Percentiles rank a stretch among this genome's conserved stretches.
Conservation (phyloP, 92 coral and sea anemone species). For the Actinernus sp. region DNA sequence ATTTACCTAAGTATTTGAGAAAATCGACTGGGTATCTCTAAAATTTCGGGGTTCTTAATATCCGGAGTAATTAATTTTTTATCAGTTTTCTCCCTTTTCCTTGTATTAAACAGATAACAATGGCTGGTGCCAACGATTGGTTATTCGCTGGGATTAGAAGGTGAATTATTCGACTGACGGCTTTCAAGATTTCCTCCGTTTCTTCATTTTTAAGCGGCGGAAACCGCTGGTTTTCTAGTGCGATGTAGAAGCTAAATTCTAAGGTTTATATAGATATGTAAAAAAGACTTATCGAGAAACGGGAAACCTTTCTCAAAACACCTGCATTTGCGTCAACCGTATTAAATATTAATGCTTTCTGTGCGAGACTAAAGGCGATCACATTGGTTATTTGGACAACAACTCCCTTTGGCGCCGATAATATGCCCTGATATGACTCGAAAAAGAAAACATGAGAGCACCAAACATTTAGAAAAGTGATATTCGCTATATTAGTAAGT, state of each 20-base stretch:
- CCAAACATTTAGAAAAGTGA: too few relatives aligned
- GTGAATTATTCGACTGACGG: too few relatives aligned
- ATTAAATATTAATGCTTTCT: neutral
- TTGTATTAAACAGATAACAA: neutral
- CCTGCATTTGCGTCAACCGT: slow-evolving; percentile 4
- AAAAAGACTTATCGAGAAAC: too few relatives aligned
- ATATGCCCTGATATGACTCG: neutral
- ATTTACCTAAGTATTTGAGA: neutral
- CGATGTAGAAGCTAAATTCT: too few relatives aligned
- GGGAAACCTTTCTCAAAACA: too few relatives aligned
- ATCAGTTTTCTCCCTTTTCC: neutral
- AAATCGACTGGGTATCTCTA: neutral
- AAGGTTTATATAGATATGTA: too few relatives aligned
- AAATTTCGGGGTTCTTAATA: neutral
- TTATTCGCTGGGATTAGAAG: too few relatives aligned
- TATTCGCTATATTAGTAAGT: too few relatives aligned
- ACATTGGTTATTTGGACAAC: neutral
- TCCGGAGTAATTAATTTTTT: neutral
- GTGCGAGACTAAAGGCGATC: neutral
- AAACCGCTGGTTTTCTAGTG: too few relatives aligned
- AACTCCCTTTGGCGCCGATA: neutral
- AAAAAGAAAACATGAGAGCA: too few relatives aligned
- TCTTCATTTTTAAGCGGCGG: too few relatives aligned
- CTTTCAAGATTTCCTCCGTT: too few relatives aligned
- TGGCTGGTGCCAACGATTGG: neutral